A percentile compares a stretch with the other conserved stretches of the same genome.
These are phyloP conservation scores for Cephalopholis sonnerati DNA, from an alignment of 2,113 vertebrate genomes.

Conservation along the genomic window DNA sequence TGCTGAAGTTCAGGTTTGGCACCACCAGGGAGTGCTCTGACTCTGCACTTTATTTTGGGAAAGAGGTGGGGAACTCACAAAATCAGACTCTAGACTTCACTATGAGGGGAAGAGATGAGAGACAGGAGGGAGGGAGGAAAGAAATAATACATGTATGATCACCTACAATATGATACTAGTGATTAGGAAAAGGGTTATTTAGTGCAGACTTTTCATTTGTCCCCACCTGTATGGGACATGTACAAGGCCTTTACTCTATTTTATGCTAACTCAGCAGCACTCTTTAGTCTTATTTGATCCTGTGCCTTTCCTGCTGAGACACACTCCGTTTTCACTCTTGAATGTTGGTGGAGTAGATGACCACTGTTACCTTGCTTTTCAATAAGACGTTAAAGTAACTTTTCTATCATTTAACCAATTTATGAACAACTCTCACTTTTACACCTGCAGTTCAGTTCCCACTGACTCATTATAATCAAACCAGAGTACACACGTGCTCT, in stretches of 20 bases:
- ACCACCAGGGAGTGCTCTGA: slow-evolving; percentile 85
- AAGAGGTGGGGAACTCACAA: slow-evolving; percentile 36
- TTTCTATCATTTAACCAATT: not conserved
- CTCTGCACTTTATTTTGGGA: slow-evolving; percentile 68
- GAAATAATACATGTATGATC: not conserved
- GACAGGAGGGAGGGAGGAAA: not conserved
- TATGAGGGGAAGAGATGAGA: slow-evolving; percentile 2
- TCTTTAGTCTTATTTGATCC: not conserved
- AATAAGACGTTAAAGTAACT: not conserved
- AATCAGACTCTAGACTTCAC: slow-evolving; percentile 9
- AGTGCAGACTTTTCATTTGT: not conserved
- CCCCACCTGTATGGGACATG: not conserved
- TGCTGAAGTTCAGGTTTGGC: slow-evolving; percentile 77
- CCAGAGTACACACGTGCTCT: not conserved
- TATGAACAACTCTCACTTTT: not conserved
- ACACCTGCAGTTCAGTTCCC: not conserved
- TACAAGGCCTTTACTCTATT: not conserved
- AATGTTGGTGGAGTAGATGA: not conserved
- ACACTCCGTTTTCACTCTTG: not conserved
- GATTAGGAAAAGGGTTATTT: not conserved
- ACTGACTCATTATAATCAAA: not conserved
- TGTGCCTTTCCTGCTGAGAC: not conserved
- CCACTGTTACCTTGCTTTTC: not conserved
- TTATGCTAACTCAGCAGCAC: not conserved
- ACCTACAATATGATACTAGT: not conserved